Base-by-base conservation (phyloP, 2,797 vertebrate species). In the Eremophila alpestris region DNA sequence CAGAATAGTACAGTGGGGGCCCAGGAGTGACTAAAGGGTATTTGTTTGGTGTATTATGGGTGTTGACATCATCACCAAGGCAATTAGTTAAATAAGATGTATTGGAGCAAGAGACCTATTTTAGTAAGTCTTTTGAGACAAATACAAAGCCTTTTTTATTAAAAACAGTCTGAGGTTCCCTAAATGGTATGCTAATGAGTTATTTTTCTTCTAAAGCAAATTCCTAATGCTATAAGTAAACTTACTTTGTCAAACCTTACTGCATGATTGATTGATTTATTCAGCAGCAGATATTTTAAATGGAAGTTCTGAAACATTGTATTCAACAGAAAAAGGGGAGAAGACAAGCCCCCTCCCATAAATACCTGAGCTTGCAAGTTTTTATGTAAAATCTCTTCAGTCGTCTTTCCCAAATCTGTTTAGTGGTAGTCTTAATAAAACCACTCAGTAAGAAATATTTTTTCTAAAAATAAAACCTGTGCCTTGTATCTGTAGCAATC, bases 401-500 rank as follows among this genome's bases (percentile, higher is more conserved):
- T 60, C 24, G 58, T 62, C 29, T 49, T 83, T 90, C 13, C 49
- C 11, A 49, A 1, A 60, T 87, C 11, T 60, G 3, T 87, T 41
- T 45, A 59, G 32, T n/a, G 5, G 3, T 73, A 51, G 10, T 69
- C 5, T 11, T 55, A 52, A 64, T 79, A 63, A 62, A 90, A 52
- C 46, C 18, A 52, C 24, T 82, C 6, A 59, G 12, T n/a, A 48
- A 67, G 32, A 67, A 92, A 46, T 8, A 1, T 1, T 2, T 49
- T 78, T 71, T 64, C n/a, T 64, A 34, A 64, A 78, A 75, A 55
- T 18, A 40, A 74, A 41, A 45, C 21, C 13, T 30, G 4, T 65
- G 54, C 5, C 34, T 16, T 0, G 0, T 5, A 19, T 40, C 11
- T 8, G 2, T 84, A 65, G 48, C 12, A 36, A 2, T 70, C 11